These are phyloP conservation scores for Eidolon dupreanum DNA, from an alignment of 2,797 vertebrate species.

Conservation along the genomic window DNA sequence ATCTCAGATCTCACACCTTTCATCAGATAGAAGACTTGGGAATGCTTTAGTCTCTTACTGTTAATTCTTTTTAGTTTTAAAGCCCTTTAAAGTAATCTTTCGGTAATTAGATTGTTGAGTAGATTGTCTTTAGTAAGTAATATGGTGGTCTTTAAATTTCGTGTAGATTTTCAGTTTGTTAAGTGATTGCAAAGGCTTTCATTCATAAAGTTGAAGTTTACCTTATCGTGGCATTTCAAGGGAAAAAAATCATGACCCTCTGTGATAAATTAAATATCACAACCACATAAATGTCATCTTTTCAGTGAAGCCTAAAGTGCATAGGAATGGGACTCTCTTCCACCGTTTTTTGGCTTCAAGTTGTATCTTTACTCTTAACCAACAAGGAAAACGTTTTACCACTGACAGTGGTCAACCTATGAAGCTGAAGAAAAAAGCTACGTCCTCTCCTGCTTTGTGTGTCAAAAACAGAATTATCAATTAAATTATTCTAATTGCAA, in stretches of 20 bases:
- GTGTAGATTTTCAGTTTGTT: constrained; percentile 65
- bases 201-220: constrained; percentile 73
- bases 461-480: constrained; percentile 61
- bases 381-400: constrained; percentile 68
- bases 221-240: constrained; percentile 62
- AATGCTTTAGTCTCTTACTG: constrained; percentile 26
- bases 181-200: constrained; percentile 59
- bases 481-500: constrained; percentile 74
- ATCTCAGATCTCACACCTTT: neutral
- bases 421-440: constrained; percentile 65
- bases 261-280: constrained; percentile 80
- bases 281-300: constrained; percentile 73
- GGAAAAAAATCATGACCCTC: constrained; percentile 43
- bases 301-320: constrained; percentile 45
- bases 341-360: constrained; percentile 38
- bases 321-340: neutral
- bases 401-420: constrained; percentile 51
- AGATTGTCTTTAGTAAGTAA: constrained; percentile 60
- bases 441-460: constrained; percentile 52
- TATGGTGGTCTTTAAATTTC: constrained; percentile 63
- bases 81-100: constrained; percentile 63
- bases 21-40: neutral
- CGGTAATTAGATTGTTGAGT: constrained; percentile 64
- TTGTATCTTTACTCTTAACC: constrained; percentile 72
- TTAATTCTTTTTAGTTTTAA: constrained; percentile 70